Evolutionary conservation across 2,113 vertebrate genomes (phyloP).

Genomic region (Microcebus tavaratra): DNA sequence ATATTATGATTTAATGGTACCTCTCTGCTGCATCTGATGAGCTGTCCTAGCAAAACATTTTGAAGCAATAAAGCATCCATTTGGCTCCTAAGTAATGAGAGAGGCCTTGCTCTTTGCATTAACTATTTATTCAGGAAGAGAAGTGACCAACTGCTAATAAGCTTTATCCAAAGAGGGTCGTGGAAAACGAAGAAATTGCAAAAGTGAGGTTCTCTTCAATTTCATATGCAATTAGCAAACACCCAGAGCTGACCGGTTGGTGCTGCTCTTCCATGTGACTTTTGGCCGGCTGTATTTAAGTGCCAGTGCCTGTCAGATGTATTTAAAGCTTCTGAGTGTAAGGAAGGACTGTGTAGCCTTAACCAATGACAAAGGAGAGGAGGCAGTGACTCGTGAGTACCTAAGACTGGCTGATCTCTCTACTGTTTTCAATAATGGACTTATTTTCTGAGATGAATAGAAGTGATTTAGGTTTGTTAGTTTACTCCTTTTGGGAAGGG

Average conservation of each 20-base stretch:
- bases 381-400: constrained; percentile 74
- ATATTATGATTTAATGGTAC: constrained; percentile 83
- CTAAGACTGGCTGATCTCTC: neutral
- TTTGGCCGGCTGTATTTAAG: constrained; percentile 74
- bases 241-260: constrained; percentile 44
- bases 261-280: constrained; percentile 76
- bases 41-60: constrained; percentile 83
- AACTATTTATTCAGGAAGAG: constrained; percentile 85
- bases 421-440: neutral
- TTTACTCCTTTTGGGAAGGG: neutral
- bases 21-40: constrained; percentile 81
- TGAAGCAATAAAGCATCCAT: constrained; percentile 84
- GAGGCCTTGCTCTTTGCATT: constrained; percentile 83
- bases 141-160: constrained; percentile 78
- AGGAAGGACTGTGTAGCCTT: constrained; percentile 62
- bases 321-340: constrained; percentile 70
- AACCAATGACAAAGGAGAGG: constrained; percentile 46
- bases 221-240: constrained; percentile 70
- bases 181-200: constrained; percentile 72
- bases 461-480: neutral
- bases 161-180: constrained; percentile 70
- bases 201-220: constrained; percentile 72
- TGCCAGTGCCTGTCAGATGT: constrained; percentile 69
- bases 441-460: neutral
- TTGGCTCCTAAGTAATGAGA: constrained; percentile 82